These are phyloP conservation scores for Allobates femoralis DNA, from an alignment of 2,797 vertebrate species.

Conservation along the genomic window DNA sequence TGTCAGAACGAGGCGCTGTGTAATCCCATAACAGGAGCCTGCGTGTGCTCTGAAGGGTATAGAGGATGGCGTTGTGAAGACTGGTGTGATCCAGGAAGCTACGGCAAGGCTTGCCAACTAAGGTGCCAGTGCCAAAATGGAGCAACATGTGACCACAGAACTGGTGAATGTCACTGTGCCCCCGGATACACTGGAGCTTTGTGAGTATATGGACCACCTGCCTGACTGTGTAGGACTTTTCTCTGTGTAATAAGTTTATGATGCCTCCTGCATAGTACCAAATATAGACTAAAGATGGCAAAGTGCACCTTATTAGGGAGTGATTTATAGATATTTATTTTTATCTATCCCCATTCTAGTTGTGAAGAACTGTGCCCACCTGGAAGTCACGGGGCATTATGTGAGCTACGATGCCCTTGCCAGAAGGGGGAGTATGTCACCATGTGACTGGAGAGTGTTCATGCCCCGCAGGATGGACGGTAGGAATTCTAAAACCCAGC, in stretches of 20 bases:
- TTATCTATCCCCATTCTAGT: slow-evolving; percentile 71
- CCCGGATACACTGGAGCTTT: slow-evolving; percentile 94
- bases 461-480: slow-evolving; percentile 94
- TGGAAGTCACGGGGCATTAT: slow-evolving; percentile 93
- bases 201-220: slow-evolving; percentile 81
- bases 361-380: slow-evolving; percentile 94
- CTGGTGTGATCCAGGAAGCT: slow-evolving; percentile 87
- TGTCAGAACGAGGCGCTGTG: slow-evolving; percentile 97
- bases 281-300: not conserved
- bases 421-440: slow-evolving; percentile 96
- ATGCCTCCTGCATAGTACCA: not conserved
- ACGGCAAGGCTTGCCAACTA: slow-evolving; percentile 94
- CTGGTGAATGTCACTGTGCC: slow-evolving; percentile 94
- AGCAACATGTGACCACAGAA: slow-evolving; percentile 92
- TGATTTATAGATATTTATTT: not conserved
- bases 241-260: not conserved
- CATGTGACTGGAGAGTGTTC: slow-evolving; percentile 97
- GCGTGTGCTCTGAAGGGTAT: slow-evolving; percentile 93
- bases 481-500: slow-evolving; percentile 67
- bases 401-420: slow-evolving; percentile 95
- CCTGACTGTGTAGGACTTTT: not conserved
- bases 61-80: slow-evolving; percentile 98
- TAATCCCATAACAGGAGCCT: slow-evolving; percentile 98
- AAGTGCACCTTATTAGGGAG: not conserved
- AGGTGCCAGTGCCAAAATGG: slow-evolving; percentile 94